Percentiles rank a stretch among this genome's conserved stretches.
These are phyloP conservation scores for Prionchulus punctatus DNA, from an alignment of 2,888 invertebrate species.

Conservation along the genomic window DNA sequence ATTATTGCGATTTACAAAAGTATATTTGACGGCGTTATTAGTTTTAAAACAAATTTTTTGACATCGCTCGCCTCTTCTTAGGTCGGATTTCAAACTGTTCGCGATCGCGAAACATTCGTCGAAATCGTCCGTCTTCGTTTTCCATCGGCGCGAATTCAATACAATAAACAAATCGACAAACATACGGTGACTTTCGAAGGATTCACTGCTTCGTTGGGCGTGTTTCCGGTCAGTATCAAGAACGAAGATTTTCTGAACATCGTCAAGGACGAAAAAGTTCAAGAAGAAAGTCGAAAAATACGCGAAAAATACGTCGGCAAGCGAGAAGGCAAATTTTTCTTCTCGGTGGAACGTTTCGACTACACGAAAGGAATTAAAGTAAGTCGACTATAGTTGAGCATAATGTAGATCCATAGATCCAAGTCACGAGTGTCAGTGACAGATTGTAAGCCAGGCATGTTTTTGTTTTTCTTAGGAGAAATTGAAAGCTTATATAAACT, in stretches of 20 bases:
- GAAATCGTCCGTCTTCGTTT: conserved; percentile 17
- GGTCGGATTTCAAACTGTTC: conserved; percentile 26
- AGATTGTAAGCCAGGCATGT: not conserved
- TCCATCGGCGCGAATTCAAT: conserved; percentile 18
- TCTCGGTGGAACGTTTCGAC: conserved; percentile 31
- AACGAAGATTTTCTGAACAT: conserved; percentile 30
- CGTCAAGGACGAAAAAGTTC: conserved; percentile 20
- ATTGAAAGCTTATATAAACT: conserved; percentile 18
- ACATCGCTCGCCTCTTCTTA: conserved; percentile 5
- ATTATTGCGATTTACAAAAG: conserved; percentile 22
- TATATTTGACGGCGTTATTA: not conserved
- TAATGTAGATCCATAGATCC: not conserved
- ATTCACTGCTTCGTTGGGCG: conserved; percentile 28
- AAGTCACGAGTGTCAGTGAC: not conserved
- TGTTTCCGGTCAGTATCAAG: conserved; percentile 31
- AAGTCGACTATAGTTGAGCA: not conserved
- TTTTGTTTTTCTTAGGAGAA: not conserved
- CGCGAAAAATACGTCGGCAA: conserved; percentile 16
- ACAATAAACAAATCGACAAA: conserved; percentile 18
- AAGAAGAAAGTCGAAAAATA: conserved; percentile 20
- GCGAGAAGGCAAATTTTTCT: conserved; percentile 23
- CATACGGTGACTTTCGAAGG: conserved; percentile 18
- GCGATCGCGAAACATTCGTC: conserved; percentile 21
- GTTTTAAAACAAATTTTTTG: not conserved
- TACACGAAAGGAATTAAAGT: conserved; percentile 25